A percentile compares a stretch with the other conserved stretches of the same genome.
Conservation (phyloP, 2,797 vertebrate genomes). For the Pachyuromys duprasi region DNA sequence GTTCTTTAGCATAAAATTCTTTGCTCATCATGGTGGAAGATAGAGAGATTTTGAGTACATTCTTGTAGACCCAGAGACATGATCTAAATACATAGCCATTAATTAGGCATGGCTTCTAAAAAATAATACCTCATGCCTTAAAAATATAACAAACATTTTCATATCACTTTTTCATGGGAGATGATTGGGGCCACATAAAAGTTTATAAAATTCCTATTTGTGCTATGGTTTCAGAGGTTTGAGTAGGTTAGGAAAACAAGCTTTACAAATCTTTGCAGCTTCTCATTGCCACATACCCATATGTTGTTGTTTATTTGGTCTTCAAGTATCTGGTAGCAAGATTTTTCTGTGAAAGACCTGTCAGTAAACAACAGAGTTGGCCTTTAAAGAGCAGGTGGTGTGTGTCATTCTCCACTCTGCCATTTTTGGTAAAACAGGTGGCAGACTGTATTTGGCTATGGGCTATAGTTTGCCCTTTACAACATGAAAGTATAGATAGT, state of each 20-base stretch:
- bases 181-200: not conserved
- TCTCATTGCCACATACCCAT: slow-evolving; percentile 25
- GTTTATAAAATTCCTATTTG: not conserved
- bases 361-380: slow-evolving; percentile 4
- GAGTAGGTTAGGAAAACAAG: not conserved
- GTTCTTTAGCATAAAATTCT: not conserved
- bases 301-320: slow-evolving; percentile 28
- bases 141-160: slow-evolving; percentile 23
- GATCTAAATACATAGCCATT: not conserved
- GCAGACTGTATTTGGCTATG: slow-evolving; percentile 8
- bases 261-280: slow-evolving; percentile 30
- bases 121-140: slow-evolving; percentile 3
- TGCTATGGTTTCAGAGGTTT: not conserved
- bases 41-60: not conserved
- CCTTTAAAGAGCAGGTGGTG: not conserved
- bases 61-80: not conserved
- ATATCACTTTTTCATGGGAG: not conserved
- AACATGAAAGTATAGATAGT: slow-evolving; percentile 32
- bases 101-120: not conserved
- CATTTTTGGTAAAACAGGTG: slow-evolving; percentile 56
- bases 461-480: slow-evolving; percentile 11
- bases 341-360: slow-evolving; percentile 10
- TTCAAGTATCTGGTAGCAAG: not conserved
- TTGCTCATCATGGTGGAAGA: not conserved
- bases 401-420: not conserved